phyloP scores from a whole-genome alignment of 2,888 invertebrate species.

The Leptogaster cylindrica region DNA sequence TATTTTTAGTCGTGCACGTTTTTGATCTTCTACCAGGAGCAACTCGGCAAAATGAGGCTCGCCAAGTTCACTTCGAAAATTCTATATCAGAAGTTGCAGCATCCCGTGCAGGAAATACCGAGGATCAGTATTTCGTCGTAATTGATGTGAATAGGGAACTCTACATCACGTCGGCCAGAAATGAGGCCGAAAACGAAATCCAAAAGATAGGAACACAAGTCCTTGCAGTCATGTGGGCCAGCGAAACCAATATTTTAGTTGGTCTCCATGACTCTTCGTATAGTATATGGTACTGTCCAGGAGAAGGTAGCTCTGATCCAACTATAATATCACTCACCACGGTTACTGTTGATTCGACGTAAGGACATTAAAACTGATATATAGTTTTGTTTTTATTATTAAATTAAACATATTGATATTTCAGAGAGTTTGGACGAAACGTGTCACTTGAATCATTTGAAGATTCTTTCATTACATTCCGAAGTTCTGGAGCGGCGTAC shows the following conservation, averaged over 20 bases:
- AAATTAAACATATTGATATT: too few species aligned
- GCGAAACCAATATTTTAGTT: constrained; percentile 78
- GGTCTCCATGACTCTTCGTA: constrained; percentile 80
- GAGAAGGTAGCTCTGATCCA: constrained; percentile 74
- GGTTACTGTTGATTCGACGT: constrained; percentile 64
- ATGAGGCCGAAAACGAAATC: constrained; percentile 40
- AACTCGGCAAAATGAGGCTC: constrained; percentile 69
- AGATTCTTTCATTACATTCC: constrained; percentile 82
- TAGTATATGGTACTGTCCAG: constrained; percentile 83
- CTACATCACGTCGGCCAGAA: constrained; percentile 71
- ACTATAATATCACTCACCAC: constrained; percentile 71
- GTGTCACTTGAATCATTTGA: constrained; percentile 82
- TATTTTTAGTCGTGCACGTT: constrained; percentile 73
- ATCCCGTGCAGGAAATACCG: constrained; percentile 79
- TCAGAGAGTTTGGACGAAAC: constrained; percentile 85
- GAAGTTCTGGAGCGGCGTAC: constrained; percentile 87
- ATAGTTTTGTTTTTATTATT: neutral
- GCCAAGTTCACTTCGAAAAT: constrained; percentile 69
- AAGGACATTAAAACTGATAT: constrained; percentile 39
- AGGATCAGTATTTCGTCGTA: constrained; percentile 83
- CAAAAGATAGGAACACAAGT: constrained; percentile 63
- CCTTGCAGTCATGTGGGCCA: constrained; percentile 68
- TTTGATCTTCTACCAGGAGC: constrained; percentile 74
- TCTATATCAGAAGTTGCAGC: constrained; percentile 82
- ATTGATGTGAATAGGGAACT: constrained; percentile 90